Conservation (phyloP, 1,140 invertebrate genomes). For the Sinonovacula constricta region DNA sequence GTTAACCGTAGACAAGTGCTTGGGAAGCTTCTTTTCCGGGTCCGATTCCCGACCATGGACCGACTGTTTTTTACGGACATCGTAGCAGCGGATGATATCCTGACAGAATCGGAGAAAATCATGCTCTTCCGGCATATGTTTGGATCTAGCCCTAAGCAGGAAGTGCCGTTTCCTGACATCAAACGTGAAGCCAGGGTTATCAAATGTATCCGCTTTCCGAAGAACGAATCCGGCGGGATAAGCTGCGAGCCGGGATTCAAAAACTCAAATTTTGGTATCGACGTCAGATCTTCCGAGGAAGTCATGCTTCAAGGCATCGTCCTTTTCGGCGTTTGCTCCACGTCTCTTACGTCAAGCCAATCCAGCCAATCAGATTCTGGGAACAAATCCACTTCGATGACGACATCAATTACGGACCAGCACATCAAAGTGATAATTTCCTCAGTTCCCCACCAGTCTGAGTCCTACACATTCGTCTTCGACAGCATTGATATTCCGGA, state of each 20-base stretch:
- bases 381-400: background rate
- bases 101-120: slow-evolving; percentile 37
- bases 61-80: slow-evolving; percentile 40
- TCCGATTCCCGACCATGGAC: slow-evolving; percentile 49
- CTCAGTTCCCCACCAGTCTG: slow-evolving; percentile 36
- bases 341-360: slow-evolving; percentile 22
- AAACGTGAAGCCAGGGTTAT: slow-evolving; percentile 47
- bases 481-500: slow-evolving; percentile 39
- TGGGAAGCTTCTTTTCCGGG: slow-evolving; percentile 12
- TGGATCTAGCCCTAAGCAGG: slow-evolving; percentile 32
- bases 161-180: slow-evolving; percentile 27
- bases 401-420: slow-evolving; percentile 39
- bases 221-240: slow-evolving; percentile 35
- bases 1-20: slow-evolving; percentile 23
- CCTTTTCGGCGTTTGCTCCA: slow-evolving; percentile 41
- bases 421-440: slow-evolving; percentile 44
- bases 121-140: slow-evolving; percentile 45
- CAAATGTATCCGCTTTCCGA: slow-evolving; percentile 41
- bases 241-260: slow-evolving; percentile 48
- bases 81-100: slow-evolving; percentile 38
- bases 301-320: slow-evolving; percentile 42
- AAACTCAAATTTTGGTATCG: slow-evolving; percentile 49
- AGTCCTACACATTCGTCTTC: slow-evolving; percentile 38
- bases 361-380: slow-evolving; percentile 36
- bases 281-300: slow-evolving; percentile 45